phyloP scores from a whole-genome alignment of 2,888 invertebrate species.

The Amblyjoppa fuscipennis region DNA sequence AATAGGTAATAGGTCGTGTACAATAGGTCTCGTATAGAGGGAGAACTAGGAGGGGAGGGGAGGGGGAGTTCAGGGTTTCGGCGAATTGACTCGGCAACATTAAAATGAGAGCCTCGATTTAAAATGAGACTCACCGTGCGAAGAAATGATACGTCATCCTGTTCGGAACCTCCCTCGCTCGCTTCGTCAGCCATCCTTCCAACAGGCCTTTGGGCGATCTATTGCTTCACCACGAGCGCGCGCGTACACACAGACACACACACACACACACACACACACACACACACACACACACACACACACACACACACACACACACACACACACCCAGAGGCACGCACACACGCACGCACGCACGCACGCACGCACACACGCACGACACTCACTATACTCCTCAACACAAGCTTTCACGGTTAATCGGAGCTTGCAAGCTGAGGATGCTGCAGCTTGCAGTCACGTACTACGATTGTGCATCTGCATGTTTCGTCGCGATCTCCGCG shows the following conservation, averaged over 20 bases:
- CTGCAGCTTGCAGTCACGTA: constrained; percentile 64
- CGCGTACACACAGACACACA: background rate
- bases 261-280: constrained; percentile 43
- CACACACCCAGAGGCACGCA: background rate
- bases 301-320: background rate
- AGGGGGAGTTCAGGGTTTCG: background rate
- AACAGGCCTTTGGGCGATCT: constrained; percentile 33
- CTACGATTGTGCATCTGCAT: constrained; percentile 63
- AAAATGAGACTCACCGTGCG: constrained; percentile 93
- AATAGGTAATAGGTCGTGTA: background rate
- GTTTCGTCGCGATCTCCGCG: constrained; percentile 40
- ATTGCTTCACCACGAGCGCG: background rate
- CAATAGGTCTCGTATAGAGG: background rate
- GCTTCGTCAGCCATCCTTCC: constrained; percentile 90
- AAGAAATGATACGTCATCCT: constrained; percentile 99
- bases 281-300: background rate
- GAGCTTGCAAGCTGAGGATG: constrained; percentile 55
- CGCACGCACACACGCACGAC: constrained; percentile 24
- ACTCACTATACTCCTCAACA: constrained; percentile 1
- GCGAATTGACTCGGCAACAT: constrained; percentile 2
- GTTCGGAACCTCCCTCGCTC: constrained; percentile 98
- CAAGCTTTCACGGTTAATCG: constrained; percentile 19
- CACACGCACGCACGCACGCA: constrained; percentile 18
- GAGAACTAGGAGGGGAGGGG: background rate
- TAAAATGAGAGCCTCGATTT: background rate